These are phyloP conservation scores for Pardalotus punctatus DNA, from an alignment of 2,113 vertebrate species.

Conservation along the genomic window DNA sequence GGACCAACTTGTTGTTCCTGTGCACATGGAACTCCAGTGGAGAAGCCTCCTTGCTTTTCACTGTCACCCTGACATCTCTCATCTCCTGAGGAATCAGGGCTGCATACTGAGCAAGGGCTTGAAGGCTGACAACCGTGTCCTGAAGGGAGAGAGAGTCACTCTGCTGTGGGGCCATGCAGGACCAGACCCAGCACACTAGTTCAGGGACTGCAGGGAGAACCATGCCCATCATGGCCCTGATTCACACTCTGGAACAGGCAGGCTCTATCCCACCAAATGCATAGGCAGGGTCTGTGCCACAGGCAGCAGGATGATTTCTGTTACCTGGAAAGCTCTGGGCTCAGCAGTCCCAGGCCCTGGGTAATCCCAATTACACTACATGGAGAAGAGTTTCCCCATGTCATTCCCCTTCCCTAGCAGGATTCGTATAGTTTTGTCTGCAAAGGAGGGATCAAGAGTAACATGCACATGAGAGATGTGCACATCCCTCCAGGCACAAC, in stretches of 20 bases:
- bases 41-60: constrained; percentile 35
- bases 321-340: neutral
- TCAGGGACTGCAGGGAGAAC: neutral
- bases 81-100: constrained; percentile 58
- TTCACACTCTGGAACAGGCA: neutral
- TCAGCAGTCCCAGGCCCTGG: neutral
- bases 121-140: constrained; percentile 76
- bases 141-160: neutral
- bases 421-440: neutral
- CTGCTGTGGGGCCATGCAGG: neutral
- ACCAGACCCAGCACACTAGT: neutral
- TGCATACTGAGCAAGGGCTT: constrained; percentile 70
- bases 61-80: constrained; percentile 56
- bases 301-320: neutral
- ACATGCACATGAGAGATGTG: neutral
- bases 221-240: neutral
- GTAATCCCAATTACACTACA: neutral
- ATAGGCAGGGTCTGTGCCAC: neutral
- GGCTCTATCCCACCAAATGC: neutral
- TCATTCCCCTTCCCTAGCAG: neutral
- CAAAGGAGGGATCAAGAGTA: neutral
- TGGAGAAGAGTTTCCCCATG: neutral
- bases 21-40: constrained; percentile 69
- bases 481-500: neutral
- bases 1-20: constrained; percentile 76